Base-by-base conservation (phyloP, 2,797 vertebrate genomes). In the Leontopithecus rosalia region DNA sequence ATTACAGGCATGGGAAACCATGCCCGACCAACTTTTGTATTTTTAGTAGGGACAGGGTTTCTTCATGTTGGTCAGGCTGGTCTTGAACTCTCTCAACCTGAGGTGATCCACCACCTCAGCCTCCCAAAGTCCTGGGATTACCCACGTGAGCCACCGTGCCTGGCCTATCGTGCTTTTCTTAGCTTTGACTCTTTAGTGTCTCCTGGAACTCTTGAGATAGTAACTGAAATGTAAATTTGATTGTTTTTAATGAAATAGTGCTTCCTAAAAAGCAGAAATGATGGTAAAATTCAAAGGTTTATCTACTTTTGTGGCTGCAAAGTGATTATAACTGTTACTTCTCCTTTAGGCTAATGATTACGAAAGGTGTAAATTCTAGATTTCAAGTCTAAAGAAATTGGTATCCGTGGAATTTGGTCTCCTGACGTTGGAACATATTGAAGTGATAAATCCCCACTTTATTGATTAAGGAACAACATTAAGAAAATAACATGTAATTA, bases 311-410 rank as follows among this genome's bases (percentile, higher is more conserved):
- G 20, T 58, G 50, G 26, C 36, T 88, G 41, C 15, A 57, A 28
- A 46, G 39, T 94, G 19, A 11, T 83, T 88, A 20, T 86, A 79
- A 30, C 89, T n/a, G 48, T 15, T 86, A 41, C 84, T 64, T 80
- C 46, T 76, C 24, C 5, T 82, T 86, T 70, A 89, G 52, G 57
- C 6, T 61, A 67, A 76, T 50, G 24, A 77, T 88, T 88, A 30
- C 22, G 26, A 4, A 76, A 39, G 20, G 4, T 82, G 43, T 43
- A 72, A 46, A 46, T 75, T 90, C 15, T 79, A 77, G 33, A 77
- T 90, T 94, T 91, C 77, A 97, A 72, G 3, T 84, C 52, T 50
- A 26, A 76, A 90, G 58, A 94, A 85, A 22, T 75, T n/a, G 10
- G 2, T 80, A 26, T 73, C 33, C 22, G 33, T 55, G 36, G 30